Evolutionary conservation across 2,113 vertebrate genomes (phyloP).

Genomic region (Zonotrichia leucophrys): DNA sequence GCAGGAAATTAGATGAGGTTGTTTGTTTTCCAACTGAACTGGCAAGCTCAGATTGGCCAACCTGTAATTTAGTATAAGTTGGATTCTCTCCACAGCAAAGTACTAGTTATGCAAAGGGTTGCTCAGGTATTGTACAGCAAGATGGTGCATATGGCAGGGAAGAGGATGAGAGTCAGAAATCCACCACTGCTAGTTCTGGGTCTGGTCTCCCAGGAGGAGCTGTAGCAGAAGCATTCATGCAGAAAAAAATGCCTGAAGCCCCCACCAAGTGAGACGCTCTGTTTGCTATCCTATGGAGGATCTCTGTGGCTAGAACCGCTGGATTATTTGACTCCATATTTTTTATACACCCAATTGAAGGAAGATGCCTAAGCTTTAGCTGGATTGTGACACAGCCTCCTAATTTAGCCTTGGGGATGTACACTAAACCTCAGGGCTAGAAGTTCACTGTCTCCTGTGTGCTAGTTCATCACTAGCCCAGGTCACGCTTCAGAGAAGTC

Average conservation of each 20-base stretch:
- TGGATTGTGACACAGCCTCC: not conserved
- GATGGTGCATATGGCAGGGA: not conserved
- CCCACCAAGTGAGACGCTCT: fast-evolving
- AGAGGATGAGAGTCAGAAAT: not conserved
- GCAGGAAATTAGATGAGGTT: conserved; percentile 29
- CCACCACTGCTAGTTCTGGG: not conserved
- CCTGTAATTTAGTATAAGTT: not conserved
- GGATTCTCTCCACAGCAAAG: not conserved
- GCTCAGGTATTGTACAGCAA: not conserved
- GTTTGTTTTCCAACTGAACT: conserved; percentile 37
- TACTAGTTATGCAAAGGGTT: not conserved
- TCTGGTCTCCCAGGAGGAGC: not conserved
- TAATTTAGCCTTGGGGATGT: not conserved
- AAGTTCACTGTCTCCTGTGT: not conserved
- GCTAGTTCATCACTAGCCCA: not conserved
- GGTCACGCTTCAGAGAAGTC: not conserved
- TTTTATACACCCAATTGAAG: not conserved
- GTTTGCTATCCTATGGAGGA: not conserved
- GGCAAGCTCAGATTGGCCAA: conserved; percentile 10
- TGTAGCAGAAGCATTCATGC: not conserved
- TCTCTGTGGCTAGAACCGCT: not conserved
- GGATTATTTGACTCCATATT: not conserved
- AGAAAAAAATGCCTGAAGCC: not conserved
- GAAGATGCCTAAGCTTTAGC: not conserved
- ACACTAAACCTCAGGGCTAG: not conserved